Evolutionary conservation across 1,140 invertebrate genomes (phyloP).

Genomic region (Drosophila carrolli): DNA sequence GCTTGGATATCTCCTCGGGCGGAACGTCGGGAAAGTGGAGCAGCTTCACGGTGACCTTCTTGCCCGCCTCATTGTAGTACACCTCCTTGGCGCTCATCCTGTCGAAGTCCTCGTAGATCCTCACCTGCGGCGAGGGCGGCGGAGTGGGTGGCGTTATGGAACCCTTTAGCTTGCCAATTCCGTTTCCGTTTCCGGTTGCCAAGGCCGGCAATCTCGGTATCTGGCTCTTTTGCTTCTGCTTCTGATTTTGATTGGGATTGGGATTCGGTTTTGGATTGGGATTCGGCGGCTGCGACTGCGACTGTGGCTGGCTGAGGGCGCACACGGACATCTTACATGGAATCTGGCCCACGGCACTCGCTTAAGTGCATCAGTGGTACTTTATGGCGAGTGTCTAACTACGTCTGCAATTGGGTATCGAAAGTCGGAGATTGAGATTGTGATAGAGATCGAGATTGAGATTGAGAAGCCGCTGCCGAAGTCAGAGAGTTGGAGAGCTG

Average conservation of each 20-base stretch:
- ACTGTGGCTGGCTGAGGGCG: constrained; percentile 44
- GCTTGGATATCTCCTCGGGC: constrained; percentile 78
- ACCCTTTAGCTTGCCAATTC: constrained; percentile 7
- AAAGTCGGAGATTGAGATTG: background rate
- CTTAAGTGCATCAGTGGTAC: constrained; percentile 23
- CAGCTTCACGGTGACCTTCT: constrained; percentile 81
- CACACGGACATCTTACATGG: constrained; percentile 79
- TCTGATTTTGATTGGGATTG: constrained; percentile 17
- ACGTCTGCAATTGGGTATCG: constrained; percentile 11
- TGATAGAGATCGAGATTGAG: background rate
- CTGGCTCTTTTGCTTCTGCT: constrained; percentile 22
- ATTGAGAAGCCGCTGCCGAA: background rate
- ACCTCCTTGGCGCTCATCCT: constrained; percentile 85
- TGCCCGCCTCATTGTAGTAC: constrained; percentile 82
- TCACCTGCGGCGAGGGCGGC: constrained; percentile 72
- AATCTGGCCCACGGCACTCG: constrained; percentile 51
- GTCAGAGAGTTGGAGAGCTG: constrained; percentile 1
- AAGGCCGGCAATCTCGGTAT: background rate
- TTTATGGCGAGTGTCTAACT: constrained; percentile 5
- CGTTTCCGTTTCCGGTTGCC: constrained; percentile 6
- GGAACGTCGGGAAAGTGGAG: constrained; percentile 80
- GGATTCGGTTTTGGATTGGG: constrained; percentile 10
- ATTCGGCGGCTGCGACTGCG: constrained; percentile 1
- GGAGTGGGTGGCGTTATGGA: constrained; percentile 56
- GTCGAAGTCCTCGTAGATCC: constrained; percentile 84